phyloP scores from a whole-genome alignment of 1,140 invertebrate genomes.

The Stenopsyche tienmushanensis region DNA sequence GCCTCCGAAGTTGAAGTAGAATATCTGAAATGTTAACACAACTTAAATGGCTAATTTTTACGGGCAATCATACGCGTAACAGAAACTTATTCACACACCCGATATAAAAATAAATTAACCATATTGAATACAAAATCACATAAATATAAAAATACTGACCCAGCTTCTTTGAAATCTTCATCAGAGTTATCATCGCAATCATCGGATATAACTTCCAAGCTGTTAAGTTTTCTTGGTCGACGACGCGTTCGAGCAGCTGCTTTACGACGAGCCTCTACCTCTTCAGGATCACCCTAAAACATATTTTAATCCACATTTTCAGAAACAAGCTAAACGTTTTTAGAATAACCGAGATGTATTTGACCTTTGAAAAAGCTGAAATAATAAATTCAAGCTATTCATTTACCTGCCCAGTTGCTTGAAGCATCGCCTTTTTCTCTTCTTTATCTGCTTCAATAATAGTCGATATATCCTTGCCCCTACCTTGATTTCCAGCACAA shows the following conservation, averaged over 20 bases:
- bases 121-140: neutral
- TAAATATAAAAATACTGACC: slow-evolving; percentile 42
- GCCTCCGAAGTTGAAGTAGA: slow-evolving; percentile 41
- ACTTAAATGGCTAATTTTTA: neutral
- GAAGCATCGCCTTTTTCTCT: slow-evolving; percentile 57
- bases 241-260: slow-evolving; percentile 57
- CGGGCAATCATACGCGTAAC: too few relatives aligned
- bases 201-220: slow-evolving; percentile 77
- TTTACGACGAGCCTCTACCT: slow-evolving; percentile 47
- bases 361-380: too few relatives aligned
- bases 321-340: too few relatives aligned
- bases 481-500: slow-evolving; percentile 74
- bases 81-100: too few relatives aligned
- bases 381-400: too few relatives aligned
- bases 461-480: slow-evolving; percentile 87
- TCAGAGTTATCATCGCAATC: slow-evolving; percentile 77
- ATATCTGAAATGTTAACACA: slow-evolving; percentile 18
- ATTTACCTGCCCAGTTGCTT: slow-evolving; percentile 43
- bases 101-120: too few relatives aligned
- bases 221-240: slow-evolving; percentile 75
- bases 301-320: slow-evolving; percentile 44
- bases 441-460: slow-evolving; percentile 82
- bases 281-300: slow-evolving; percentile 55
- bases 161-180: slow-evolving; percentile 76
- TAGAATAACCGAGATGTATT: too few relatives aligned